A percentile compares a stretch with the other conserved stretches of the same genome.
Conservation (phyloP, 2,888 invertebrate genomes). For the Polietes domitor region DNA sequence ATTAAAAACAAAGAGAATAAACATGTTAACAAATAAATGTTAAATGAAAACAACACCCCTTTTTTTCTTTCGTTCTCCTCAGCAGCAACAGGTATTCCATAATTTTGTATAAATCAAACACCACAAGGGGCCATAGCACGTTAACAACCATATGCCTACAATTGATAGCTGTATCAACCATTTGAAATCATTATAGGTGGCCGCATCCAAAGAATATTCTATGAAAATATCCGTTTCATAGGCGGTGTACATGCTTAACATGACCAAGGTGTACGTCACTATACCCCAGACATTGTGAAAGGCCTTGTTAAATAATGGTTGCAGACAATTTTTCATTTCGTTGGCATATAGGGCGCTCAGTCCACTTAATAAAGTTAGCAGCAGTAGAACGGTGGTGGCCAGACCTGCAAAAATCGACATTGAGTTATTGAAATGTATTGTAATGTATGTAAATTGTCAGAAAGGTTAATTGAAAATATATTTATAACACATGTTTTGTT, state of each 20-base stretch:
- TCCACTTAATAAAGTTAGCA: constrained; percentile 68
- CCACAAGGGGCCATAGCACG: constrained; percentile 69
- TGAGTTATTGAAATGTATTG: too few relatives aligned
- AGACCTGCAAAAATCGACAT: constrained; percentile 65
- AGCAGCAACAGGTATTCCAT: constrained; percentile 52
- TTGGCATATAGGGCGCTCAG: constrained; percentile 68
- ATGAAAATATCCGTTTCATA: constrained; percentile 70
- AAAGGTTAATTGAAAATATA: too few relatives aligned
- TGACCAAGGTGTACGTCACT: constrained; percentile 68
- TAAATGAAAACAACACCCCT: neutral
- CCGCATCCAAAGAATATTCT: constrained; percentile 67
- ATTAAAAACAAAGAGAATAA: constrained; percentile 40
- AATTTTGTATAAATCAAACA: constrained; percentile 68
- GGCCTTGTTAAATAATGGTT: constrained; percentile 70
- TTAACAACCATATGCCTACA: constrained; percentile 65
- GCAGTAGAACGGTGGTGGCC: constrained; percentile 65
- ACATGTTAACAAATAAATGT: constrained; percentile 50
- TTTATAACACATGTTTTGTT: too few relatives aligned
- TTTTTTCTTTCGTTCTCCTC: constrained; percentile 19
- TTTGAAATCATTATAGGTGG: constrained; percentile 62
- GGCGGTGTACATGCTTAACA: constrained; percentile 69
- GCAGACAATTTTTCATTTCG: constrained; percentile 62
- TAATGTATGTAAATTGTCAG: too few relatives aligned
- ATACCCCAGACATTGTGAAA: constrained; percentile 69
- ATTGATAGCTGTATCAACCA: constrained; percentile 64